phyloP scores from a whole-genome alignment of 2,113 vertebrate genomes.

The Halcyon malimbica region DNA sequence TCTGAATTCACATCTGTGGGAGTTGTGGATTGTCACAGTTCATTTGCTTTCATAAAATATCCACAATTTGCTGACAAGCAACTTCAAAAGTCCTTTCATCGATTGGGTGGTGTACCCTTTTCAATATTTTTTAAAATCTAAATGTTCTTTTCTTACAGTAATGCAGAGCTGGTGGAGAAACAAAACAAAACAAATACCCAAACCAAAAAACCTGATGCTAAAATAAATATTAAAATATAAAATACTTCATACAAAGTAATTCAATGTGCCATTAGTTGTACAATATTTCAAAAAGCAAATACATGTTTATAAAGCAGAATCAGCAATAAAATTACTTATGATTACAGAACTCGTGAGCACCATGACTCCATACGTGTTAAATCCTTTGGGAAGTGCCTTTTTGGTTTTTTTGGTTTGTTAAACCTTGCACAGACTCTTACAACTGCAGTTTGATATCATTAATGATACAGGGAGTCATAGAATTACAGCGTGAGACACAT shows the following conservation, averaged over 20 bases:
- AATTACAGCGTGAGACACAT: slow-evolving; percentile 78
- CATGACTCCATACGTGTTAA: slow-evolving; percentile 75
- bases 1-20: slow-evolving; percentile 85
- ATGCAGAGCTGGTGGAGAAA: slow-evolving; percentile 76
- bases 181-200: slow-evolving; percentile 18
- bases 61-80: slow-evolving; percentile 85
- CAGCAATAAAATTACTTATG: slow-evolving; percentile 74
- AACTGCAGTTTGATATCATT: slow-evolving; percentile 68
- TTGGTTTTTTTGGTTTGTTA: slow-evolving; percentile 71
- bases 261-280: slow-evolving; percentile 81
- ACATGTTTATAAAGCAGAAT: slow-evolving; percentile 77
- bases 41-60: slow-evolving; percentile 82
- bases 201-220: slow-evolving; percentile 71
- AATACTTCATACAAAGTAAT: slow-evolving; percentile 82
- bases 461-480: slow-evolving; percentile 74
- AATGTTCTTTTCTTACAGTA: slow-evolving; percentile 76
- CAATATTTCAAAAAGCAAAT: slow-evolving; percentile 79
- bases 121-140: slow-evolving; percentile 69
- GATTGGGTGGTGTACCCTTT: slow-evolving; percentile 76
- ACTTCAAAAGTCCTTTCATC: slow-evolving; percentile 81
- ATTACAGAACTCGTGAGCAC: slow-evolving; percentile 76
- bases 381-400: slow-evolving; percentile 84
- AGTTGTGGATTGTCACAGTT: slow-evolving; percentile 87
- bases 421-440: slow-evolving; percentile 76
- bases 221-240: slow-evolving; percentile 85